Evolutionary conservation across 2,113 vertebrate species (phyloP).

Genomic region (Ardeotis arabs): DNA sequence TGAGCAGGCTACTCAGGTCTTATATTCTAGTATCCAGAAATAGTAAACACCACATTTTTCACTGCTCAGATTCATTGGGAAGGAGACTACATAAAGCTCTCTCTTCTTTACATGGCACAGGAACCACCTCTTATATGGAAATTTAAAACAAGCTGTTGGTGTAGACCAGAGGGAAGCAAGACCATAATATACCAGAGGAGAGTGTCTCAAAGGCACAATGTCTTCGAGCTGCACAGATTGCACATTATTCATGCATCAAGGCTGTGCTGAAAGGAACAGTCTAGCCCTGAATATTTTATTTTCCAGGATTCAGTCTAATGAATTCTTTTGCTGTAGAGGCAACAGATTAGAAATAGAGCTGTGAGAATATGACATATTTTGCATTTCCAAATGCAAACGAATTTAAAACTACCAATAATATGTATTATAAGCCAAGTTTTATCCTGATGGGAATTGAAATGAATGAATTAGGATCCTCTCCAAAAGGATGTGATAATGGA

Average conservation of each 20-base stretch:
- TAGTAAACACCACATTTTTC: background rate
- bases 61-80: background rate
- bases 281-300: conserved; percentile 32
- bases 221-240: background rate
- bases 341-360: conserved; percentile 2
- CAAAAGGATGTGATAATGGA: background rate
- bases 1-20: background rate
- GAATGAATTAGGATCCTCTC: background rate
- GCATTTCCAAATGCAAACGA: background rate
- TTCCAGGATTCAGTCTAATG: background rate
- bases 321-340: conserved; percentile 8
- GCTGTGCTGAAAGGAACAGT: conserved; percentile 4
- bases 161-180: background rate
- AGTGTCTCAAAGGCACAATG: background rate
- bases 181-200: background rate
- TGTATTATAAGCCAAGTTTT: background rate
- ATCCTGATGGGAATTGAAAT: background rate
- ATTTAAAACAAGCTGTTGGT: background rate
- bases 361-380: conserved; percentile 6
- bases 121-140: background rate
- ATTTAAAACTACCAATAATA: background rate
- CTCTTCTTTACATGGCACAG: background rate
- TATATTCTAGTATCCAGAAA: background rate
- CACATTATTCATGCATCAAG: background rate
- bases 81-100: background rate